Evolutionary conservation across 2,888 invertebrate species (phyloP).

Genomic region (Ctenicera cuprea): DNA sequence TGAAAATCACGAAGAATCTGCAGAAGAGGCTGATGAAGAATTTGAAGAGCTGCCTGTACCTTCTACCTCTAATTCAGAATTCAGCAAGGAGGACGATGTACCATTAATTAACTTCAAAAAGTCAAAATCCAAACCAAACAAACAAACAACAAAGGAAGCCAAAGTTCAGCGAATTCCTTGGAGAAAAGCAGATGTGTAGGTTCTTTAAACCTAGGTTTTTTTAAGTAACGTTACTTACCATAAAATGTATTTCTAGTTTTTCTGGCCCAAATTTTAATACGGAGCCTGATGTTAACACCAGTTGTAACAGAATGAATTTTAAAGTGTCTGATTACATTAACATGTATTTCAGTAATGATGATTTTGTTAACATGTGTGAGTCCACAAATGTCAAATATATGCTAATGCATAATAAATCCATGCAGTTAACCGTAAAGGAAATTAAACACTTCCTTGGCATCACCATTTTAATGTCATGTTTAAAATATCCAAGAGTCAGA

Average conservation of each 20-base stretch:
- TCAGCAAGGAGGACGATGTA: neutral
- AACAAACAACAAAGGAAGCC: too few species aligned
- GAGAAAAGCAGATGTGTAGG: neutral
- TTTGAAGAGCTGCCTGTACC: too few species aligned
- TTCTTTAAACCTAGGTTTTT: neutral
- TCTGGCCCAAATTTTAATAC: neutral
- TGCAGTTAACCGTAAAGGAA: constrained; percentile 28
- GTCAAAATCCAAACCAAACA: neutral
- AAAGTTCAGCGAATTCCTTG: neutral
- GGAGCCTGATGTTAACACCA: neutral
- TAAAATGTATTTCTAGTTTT: constrained; percentile 5
- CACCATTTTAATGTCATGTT: constrained; percentile 50
- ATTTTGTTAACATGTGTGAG: constrained; percentile 28
- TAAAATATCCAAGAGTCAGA: constrained; percentile 48
- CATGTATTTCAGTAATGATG: constrained; percentile 33
- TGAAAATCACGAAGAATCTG: neutral
- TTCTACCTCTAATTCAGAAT: too few species aligned
- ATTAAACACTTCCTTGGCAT: constrained; percentile 50
- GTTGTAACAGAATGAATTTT: neutral
- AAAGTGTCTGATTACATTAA: constrained; percentile 17
- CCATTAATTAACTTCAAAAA: neutral
- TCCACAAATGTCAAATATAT: constrained; percentile 32
- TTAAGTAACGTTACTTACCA: neutral
- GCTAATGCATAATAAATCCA: neutral
- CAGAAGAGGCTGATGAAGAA: neutral